phyloP scores from a whole-genome alignment of 2,113 vertebrate species.

The Alouatta palliata region DNA sequence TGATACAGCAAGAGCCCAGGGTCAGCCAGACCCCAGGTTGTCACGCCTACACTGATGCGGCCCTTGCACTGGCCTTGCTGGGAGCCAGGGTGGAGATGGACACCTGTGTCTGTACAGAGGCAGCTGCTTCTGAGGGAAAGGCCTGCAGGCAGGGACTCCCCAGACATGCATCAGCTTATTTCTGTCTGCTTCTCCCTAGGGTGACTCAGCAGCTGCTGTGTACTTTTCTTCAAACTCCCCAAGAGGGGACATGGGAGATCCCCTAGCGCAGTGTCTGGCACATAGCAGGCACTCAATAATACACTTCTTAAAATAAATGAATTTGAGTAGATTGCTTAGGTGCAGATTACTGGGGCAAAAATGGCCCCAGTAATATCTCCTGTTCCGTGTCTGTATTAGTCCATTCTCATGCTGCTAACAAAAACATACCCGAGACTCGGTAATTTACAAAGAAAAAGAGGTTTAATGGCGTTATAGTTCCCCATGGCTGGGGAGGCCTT shows the following conservation, averaged over 20 bases:
- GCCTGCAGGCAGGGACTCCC: rapidly evolving
- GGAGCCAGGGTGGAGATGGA: background rate
- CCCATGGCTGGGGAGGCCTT: no score
- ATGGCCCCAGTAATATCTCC: background rate
- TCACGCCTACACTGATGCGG: background rate
- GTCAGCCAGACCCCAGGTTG: background rate
- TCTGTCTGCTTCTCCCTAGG: background rate
- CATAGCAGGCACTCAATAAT: rapidly evolving
- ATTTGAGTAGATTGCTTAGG: background rate
- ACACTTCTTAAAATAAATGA: background rate
- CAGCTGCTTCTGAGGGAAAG: background rate
- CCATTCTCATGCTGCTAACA: no score
- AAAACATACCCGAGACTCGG: no score
- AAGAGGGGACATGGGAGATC: rapidly evolving
- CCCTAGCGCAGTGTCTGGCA: background rate
- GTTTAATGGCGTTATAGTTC: no score
- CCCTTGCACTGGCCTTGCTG: background rate
- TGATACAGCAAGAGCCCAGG: background rate
- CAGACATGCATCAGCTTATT: background rate
- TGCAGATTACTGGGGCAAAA: background rate
- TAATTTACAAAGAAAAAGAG: no score
- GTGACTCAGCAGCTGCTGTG: background rate
- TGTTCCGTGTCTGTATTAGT: background rate
- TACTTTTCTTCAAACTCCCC: background rate
- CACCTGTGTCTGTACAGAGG: background rate